Evolutionary conservation across 2,113 vertebrate genomes (phyloP).

Genomic region (Pithys albifrons): DNA sequence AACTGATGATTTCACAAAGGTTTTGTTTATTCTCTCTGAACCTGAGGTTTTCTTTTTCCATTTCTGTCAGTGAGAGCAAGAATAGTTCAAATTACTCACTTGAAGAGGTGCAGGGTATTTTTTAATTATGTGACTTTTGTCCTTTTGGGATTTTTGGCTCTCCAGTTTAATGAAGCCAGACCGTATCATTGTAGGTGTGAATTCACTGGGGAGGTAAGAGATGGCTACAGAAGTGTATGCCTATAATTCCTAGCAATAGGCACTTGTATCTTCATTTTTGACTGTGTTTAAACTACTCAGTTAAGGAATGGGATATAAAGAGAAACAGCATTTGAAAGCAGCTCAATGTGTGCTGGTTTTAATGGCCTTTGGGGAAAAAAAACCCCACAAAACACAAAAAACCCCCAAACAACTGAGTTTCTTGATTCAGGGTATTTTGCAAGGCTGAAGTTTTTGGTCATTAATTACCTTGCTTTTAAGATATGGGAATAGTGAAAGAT

Average conservation of each 20-base stretch:
- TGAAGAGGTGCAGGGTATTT: neutral
- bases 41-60: neutral
- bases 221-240: neutral
- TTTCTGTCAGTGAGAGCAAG: neutral
- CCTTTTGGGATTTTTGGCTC: neutral
- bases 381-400: too few species aligned
- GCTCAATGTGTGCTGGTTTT: neutral
- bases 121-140: neutral
- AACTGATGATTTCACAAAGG: slow-evolving; percentile 6
- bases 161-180: neutral
- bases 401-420: neutral
- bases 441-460: neutral
- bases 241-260: neutral
- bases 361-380: neutral
- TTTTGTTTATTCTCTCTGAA: slow-evolving; percentile 5
- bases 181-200: neutral
- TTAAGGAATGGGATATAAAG: neutral
- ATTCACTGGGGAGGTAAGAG: neutral
- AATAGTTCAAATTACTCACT: neutral
- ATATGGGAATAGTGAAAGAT: neutral
- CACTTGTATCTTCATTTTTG: neutral
- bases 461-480: neutral
- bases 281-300: neutral
- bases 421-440: neutral
- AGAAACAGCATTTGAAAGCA: neutral